phyloP scores from a whole-genome alignment of 2,113 vertebrate species.

The Hymenochirus boettgeri region DNA sequence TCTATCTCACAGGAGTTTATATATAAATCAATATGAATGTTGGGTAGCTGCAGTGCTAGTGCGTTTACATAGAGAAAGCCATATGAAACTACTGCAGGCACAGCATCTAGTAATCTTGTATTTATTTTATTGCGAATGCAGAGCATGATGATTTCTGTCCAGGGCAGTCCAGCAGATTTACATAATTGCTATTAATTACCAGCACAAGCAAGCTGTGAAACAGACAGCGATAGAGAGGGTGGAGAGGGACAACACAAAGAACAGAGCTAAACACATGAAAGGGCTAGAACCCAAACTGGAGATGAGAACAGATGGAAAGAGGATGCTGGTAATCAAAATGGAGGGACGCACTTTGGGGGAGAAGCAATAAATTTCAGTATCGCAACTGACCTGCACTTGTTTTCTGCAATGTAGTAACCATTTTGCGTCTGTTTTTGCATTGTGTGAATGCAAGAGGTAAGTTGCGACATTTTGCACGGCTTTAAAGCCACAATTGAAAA shows the following conservation, averaged over 20 bases:
- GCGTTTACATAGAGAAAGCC: too few relatives aligned
- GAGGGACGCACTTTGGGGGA: conserved; percentile 7
- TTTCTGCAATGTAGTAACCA: too few relatives aligned
- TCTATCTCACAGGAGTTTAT: too few relatives aligned
- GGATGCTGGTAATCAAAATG: conserved; percentile 15
- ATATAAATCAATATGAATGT: too few relatives aligned
- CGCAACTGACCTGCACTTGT: too few relatives aligned
- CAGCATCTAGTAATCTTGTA: background rate
- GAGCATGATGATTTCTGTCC: background rate
- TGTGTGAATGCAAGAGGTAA: too few relatives aligned
- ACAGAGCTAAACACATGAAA: conserved; percentile 6
- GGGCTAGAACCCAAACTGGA: conserved; percentile 7
- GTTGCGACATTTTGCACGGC: too few relatives aligned
- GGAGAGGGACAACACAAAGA: conserved; percentile 18
- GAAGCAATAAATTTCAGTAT: too few relatives aligned
- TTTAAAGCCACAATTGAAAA: too few relatives aligned
- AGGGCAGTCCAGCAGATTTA: conserved; percentile 22
- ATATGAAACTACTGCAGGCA: too few relatives aligned
- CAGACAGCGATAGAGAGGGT: conserved; percentile 6
- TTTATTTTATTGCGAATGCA: background rate
- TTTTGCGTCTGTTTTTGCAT: too few relatives aligned
- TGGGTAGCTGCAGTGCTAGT: too few relatives aligned
- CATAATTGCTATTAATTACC: conserved; percentile 41
- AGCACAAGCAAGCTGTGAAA: conserved; percentile 35
- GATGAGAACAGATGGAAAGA: conserved; percentile 22